Conservation (phyloP, 2,888 invertebrate genomes). For the Drosophila nr. perissopoda region DNA sequence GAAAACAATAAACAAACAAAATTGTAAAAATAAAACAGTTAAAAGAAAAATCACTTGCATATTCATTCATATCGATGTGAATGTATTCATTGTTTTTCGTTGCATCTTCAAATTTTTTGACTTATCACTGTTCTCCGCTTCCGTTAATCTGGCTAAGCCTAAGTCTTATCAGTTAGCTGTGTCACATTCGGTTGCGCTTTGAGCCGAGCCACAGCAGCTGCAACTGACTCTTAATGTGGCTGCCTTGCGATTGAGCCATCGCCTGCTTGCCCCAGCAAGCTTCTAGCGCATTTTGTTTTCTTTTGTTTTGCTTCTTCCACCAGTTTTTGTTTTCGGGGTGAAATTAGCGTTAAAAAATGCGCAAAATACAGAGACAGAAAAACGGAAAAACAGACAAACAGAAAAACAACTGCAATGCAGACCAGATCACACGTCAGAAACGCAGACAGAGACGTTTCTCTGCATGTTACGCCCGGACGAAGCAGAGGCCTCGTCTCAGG, state of each 20-base stretch:
- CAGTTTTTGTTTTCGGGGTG: conserved; percentile 57
- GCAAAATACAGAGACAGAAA: conserved; percentile 17
- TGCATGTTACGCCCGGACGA: conserved; percentile 68
- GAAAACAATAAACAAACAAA: conserved; percentile 15
- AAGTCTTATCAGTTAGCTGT: conserved; percentile 1
- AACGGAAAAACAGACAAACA: background rate
- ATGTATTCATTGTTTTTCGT: conserved; percentile 25
- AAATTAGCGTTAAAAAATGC: conserved; percentile 61
- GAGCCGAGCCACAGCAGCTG: conserved; percentile 9
- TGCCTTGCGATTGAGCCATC: conserved; percentile 55
- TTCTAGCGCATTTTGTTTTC: conserved; percentile 56
- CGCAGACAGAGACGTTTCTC: conserved; percentile 54
- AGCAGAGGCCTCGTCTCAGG: conserved; percentile 23
- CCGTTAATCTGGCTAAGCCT: conserved; percentile 40
- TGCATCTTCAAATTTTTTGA: conserved; percentile 6
- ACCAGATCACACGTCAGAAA: conserved; percentile 30
- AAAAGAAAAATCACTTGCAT: conserved; percentile 49
- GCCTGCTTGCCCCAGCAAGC: conserved; percentile 45
- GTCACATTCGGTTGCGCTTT: background rate
- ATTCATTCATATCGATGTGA: conserved; percentile 8
- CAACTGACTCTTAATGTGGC: conserved; percentile 40
- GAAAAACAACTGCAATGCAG: conserved; percentile 40
- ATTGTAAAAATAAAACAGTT: conserved; percentile 50
- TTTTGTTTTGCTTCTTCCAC: conserved; percentile 14
- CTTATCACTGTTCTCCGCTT: conserved; percentile 39